Conservation (phyloP, 2,113 vertebrate species). For the Protomyctophum bolini region DNA sequence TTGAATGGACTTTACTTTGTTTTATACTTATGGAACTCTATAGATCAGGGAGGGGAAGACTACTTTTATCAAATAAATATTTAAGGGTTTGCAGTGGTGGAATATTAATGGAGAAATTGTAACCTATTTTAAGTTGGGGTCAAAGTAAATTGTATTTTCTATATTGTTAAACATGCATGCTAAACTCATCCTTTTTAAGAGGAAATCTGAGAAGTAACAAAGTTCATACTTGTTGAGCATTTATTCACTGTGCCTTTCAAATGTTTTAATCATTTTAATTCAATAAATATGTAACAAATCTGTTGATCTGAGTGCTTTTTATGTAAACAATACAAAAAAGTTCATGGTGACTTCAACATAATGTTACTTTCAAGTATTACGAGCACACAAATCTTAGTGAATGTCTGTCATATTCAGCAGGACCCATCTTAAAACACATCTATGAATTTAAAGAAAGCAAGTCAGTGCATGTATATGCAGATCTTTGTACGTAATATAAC, state of each 20-base stretch:
- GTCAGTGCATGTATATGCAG: slow-evolving; percentile 75
- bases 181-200: slow-evolving; percentile 59
- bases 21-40: slow-evolving; percentile 64
- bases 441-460: slow-evolving; percentile 75
- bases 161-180: slow-evolving; percentile 68
- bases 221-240: slow-evolving; percentile 66
- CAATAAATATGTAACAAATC: slow-evolving; percentile 83
- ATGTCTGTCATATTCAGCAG: slow-evolving; percentile 44
- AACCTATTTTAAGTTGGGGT: slow-evolving; percentile 44
- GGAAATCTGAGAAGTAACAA: slow-evolving; percentile 55
- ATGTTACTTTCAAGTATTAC: slow-evolving; percentile 59
- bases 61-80: slow-evolving; percentile 70
- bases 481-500: slow-evolving; percentile 65
- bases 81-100: slow-evolving; percentile 77
- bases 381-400: slow-evolving; percentile 45
- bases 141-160: slow-evolving; percentile 65
- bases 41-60: slow-evolving; percentile 52
- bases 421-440: slow-evolving; percentile 61
- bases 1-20: slow-evolving; percentile 61
- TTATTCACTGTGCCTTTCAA: slow-evolving; percentile 75
- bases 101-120: slow-evolving; percentile 33
- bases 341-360: slow-evolving; percentile 33
- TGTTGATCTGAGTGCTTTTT: slow-evolving; percentile 44
- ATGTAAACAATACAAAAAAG: slow-evolving; percentile 49
- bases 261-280: slow-evolving; percentile 81